Conservation (phyloP, 1,140 invertebrate genomes). For the Aphelenchoides fujianensis region DNA sequence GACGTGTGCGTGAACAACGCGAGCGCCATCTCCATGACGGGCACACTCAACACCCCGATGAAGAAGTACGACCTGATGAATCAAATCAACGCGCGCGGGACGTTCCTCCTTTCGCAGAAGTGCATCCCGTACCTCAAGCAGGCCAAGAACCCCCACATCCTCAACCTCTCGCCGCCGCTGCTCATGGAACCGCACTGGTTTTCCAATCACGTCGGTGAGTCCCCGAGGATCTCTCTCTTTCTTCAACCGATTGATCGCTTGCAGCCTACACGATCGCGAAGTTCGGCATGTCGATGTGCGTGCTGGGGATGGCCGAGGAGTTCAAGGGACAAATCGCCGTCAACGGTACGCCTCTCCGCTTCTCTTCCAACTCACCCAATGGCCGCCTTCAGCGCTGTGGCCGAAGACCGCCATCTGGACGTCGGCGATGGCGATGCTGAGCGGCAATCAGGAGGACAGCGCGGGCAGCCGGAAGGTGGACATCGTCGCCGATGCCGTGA, state of each 20-base stretch:
- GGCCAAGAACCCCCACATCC: constrained; percentile 85
- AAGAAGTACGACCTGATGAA: constrained; percentile 92
- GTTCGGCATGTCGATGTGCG: constrained; percentile 98
- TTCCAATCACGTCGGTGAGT: constrained; percentile 80
- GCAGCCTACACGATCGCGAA: constrained; percentile 87
- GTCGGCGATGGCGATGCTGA: constrained; percentile 92
- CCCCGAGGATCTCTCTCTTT: too few relatives aligned
- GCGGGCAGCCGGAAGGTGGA: constrained; percentile 75
- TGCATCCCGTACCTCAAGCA: constrained; percentile 85
- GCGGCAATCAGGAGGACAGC: constrained; percentile 69
- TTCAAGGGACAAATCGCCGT: constrained; percentile 82
- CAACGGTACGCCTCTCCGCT: too few relatives aligned
- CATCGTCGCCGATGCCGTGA: constrained; percentile 74
- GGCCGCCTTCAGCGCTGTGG: too few relatives aligned
- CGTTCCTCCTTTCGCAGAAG: constrained; percentile 83
- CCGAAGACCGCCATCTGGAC: constrained; percentile 77
- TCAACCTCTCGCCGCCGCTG: constrained; percentile 90
- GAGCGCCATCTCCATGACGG: constrained; percentile 87
- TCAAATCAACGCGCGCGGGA: constrained; percentile 82
- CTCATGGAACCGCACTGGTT: constrained; percentile 89
- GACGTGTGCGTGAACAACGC: constrained; percentile 74
- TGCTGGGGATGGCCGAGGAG: constrained; percentile 87
- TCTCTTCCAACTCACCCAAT: too few relatives aligned
- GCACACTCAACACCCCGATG: constrained; percentile 82
- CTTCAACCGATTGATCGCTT: not conserved